These are phyloP conservation scores for Tetragonisca angustula DNA, from an alignment of 2,888 invertebrate genomes.

Conservation along the genomic window DNA sequence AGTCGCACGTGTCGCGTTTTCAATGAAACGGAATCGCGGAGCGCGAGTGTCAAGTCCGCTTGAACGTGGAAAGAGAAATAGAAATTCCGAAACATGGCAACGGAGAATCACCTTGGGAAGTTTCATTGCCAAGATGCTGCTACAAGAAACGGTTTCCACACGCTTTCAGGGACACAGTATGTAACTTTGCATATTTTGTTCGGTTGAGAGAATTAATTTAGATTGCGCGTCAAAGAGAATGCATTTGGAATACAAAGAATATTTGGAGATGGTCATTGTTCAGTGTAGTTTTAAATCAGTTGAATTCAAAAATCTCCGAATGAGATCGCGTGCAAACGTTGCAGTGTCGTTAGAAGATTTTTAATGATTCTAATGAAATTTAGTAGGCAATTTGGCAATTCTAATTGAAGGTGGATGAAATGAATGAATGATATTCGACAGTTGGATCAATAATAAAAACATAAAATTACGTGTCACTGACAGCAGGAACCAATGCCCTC, in stretches of 20 bases:
- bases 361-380: no score
- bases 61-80: slow-evolving; percentile 46
- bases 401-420: neutral
- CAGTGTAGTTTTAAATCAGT: neutral
- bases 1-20: slow-evolving; percentile 51
- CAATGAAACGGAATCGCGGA: slow-evolving; percentile 56
- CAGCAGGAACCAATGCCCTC: slow-evolving; percentile 35
- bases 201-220: neutral
- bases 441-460: neutral
- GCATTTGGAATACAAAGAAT: neutral
- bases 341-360: neutral
- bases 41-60: neutral
- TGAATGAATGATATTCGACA: neutral
- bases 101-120: slow-evolving; percentile 48
- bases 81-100: slow-evolving; percentile 50
- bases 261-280: neutral
- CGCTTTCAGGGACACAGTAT: neutral
- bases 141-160: neutral
- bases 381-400: neutral
- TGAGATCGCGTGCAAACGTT: neutral
- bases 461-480: neutral
- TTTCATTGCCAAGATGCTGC: slow-evolving; percentile 63
- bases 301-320: neutral
- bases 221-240: no score
- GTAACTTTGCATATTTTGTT: neutral